phyloP scores from a whole-genome alignment of 2,113 vertebrate species.

The Sceloporus tristichus region DNA sequence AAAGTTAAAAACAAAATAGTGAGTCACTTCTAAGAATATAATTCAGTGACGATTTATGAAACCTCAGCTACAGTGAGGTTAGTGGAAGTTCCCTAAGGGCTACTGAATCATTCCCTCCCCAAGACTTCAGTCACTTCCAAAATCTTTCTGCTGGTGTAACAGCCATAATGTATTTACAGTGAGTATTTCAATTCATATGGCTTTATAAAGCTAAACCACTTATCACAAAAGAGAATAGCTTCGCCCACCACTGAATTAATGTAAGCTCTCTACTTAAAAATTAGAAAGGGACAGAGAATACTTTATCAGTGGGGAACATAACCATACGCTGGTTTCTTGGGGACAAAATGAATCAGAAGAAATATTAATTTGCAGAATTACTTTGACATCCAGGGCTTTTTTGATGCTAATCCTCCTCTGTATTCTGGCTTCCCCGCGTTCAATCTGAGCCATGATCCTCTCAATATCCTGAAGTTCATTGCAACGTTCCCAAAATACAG shows the following conservation, averaged over 20 bases:
- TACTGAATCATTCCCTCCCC: not conserved
- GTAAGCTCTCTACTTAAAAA: constrained; percentile 8
- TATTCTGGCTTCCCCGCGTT: constrained; percentile 90
- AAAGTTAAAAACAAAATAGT: constrained; percentile 49
- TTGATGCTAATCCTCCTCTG: constrained; percentile 92
- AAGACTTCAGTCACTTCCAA: not conserved
- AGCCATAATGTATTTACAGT: not conserved
- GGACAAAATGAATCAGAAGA: constrained; percentile 32
- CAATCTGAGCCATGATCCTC: constrained; percentile 92
- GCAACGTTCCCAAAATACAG: constrained; percentile 92
- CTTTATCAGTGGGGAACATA: constrained; percentile 14
- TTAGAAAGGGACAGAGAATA: not conserved
- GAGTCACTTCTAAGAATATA: not conserved
- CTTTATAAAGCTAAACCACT: not conserved
- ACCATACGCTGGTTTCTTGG: not conserved
- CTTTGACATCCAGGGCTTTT: constrained; percentile 91
- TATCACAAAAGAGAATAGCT: not conserved
- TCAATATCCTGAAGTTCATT: constrained; percentile 92
- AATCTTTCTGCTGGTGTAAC: not conserved
- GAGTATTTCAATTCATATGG: not conserved
- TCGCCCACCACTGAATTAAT: not conserved
- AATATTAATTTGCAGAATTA: constrained; percentile 63
- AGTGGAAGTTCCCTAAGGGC: not conserved
- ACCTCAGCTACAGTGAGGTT: not conserved
- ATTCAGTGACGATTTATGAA: not conserved